Conservation (phyloP, 1,140 invertebrate species). For the Amyelois transitella region DNA sequence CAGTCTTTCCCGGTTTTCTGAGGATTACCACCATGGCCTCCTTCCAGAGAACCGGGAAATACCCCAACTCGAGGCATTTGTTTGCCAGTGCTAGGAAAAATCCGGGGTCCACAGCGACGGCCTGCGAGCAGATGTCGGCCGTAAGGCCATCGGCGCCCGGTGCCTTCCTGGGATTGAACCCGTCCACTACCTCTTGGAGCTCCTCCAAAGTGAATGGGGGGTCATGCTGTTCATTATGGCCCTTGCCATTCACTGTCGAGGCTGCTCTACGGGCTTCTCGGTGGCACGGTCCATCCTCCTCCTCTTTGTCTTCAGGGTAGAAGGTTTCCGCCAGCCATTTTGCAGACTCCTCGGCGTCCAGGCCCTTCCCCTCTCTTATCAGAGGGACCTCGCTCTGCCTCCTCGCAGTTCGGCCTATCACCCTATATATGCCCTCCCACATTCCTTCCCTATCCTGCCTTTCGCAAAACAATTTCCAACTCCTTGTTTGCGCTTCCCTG, state of each 20-base stretch:
- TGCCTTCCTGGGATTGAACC: conserved; percentile 5
- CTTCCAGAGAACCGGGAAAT: conserved; percentile 11
- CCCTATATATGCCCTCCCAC: conserved; percentile 8
- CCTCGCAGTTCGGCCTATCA: conserved; percentile 5
- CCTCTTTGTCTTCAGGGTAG: too few species aligned
- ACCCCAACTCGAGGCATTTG: background rate
- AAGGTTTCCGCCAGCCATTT: conserved; percentile 6
- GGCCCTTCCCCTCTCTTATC: background rate
- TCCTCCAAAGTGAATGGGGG: background rate
- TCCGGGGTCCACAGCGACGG: background rate
- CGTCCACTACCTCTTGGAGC: background rate
- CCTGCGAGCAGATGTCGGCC: background rate
- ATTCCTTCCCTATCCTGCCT: conserved; percentile 8
- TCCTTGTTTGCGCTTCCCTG: background rate
- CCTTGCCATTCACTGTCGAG: background rate
- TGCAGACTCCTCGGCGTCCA: conserved; percentile 6
- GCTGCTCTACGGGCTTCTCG: conserved; percentile 1
- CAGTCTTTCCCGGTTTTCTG: conserved; percentile 8
- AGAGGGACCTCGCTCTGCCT: conserved; percentile 9
- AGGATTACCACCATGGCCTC: conserved; percentile 7
- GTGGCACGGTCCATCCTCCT: too few species aligned
- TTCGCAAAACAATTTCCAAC: conserved; percentile 16
- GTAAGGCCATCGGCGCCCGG: conserved; percentile 5
- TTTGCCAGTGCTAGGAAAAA: background rate
- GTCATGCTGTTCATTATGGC: background rate